These are phyloP conservation scores for Eupithecia exiguata DNA, from an alignment of 2,888 invertebrate genomes.

Conservation along the genomic window DNA sequence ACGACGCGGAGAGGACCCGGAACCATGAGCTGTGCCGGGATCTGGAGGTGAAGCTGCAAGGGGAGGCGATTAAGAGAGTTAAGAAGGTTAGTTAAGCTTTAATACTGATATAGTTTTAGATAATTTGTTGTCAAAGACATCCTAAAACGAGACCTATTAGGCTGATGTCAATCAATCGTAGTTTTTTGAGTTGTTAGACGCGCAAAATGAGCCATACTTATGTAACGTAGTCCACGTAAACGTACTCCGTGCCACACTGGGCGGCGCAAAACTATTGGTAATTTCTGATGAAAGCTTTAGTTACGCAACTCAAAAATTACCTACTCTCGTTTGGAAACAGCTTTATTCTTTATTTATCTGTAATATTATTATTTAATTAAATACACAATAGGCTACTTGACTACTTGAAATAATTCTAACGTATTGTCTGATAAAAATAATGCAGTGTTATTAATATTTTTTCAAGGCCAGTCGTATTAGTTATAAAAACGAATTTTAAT, in stretches of 20 bases:
- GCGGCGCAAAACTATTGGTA: too few relatives aligned
- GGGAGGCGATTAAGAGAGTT: slow-evolving; percentile 61
- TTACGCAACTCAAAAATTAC: neutral
- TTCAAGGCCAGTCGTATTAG: too few relatives aligned
- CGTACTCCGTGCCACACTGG: too few relatives aligned
- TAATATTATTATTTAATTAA: too few relatives aligned
- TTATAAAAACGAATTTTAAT: too few relatives aligned
- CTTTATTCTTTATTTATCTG: neutral
- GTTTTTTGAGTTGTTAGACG: neutral
- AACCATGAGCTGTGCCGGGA: slow-evolving; percentile 71
- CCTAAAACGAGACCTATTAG: neutral
- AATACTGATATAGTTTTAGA: neutral
- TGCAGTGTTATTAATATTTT: too few relatives aligned
- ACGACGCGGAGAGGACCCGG: slow-evolving; percentile 57
- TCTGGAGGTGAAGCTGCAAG: slow-evolving; percentile 72
- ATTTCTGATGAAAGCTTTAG: too few relatives aligned
- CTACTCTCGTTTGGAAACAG: neutral
- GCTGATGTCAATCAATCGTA: neutral
- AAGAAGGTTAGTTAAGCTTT: slow-evolving; percentile 60
- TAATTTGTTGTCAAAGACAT: neutral
- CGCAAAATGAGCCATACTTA: too few relatives aligned
- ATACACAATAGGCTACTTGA: too few relatives aligned
- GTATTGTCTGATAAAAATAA: too few relatives aligned
- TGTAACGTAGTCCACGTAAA: too few relatives aligned
- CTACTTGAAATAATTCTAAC: too few relatives aligned